A percentile compares a stretch with the other conserved stretches of the same genome.
These are phyloP conservation scores for Oegoconia quadripuncta DNA, from an alignment of 2,888 invertebrate genomes.

Conservation along the genomic window DNA sequence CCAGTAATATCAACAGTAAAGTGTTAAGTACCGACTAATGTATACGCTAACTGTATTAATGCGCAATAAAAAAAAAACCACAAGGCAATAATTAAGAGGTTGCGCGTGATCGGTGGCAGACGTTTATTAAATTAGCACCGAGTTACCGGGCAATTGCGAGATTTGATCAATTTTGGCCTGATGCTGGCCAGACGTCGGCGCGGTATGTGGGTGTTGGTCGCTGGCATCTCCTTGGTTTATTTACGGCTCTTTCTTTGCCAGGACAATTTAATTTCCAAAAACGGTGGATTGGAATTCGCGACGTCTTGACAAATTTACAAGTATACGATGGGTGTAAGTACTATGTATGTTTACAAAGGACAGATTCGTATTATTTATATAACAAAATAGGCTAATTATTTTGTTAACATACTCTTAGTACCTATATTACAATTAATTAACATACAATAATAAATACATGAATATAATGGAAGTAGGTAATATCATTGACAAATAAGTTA, in stretches of 20 bases:
- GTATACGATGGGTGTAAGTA: too few relatives aligned
- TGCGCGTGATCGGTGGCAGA: constrained; percentile 30
- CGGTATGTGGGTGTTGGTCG: background rate
- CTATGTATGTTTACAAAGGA: too few relatives aligned
- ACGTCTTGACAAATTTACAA: background rate
- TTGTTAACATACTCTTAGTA: too few relatives aligned
- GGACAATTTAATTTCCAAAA: constrained; percentile 6
- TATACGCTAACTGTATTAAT: constrained; percentile 37
- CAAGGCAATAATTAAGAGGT: constrained; percentile 34
- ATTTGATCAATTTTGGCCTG: constrained; percentile 62
- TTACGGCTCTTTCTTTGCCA: constrained; percentile 11
- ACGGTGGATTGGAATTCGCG: constrained; percentile 3
- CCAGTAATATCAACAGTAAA: constrained; percentile 23
- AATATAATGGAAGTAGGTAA: too few relatives aligned
- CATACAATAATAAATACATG: too few relatives aligned
- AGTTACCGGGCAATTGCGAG: constrained; percentile 65
- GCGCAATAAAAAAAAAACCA: constrained; percentile 15
- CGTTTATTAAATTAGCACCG: constrained; percentile 69
- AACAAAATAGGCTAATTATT: background rate
- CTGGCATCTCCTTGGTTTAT: constrained; percentile 1
- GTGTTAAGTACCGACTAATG: constrained; percentile 26
- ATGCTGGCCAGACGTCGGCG: constrained; percentile 32
- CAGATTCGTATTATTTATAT: background rate
- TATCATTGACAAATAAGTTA: too few relatives aligned
- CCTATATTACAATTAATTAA: too few relatives aligned